phyloP scores from a whole-genome alignment of 2,888 invertebrate species.

The Andrena bicolor region DNA sequence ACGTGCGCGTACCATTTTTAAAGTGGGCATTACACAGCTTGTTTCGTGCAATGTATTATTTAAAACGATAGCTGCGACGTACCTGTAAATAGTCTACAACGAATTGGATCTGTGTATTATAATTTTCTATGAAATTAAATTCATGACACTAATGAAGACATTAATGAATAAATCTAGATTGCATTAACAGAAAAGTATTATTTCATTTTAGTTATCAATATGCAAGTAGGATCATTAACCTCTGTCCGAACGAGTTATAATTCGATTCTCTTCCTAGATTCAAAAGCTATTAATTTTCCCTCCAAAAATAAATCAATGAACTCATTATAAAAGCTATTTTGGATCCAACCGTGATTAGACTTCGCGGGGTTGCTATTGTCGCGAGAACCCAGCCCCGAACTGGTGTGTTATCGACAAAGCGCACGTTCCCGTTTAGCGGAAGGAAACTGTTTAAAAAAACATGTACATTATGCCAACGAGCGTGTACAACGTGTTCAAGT shows the following conservation, averaged over 20 bases:
- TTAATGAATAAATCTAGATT: too few species aligned
- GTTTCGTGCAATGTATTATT: conserved; percentile 5
- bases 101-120: not conserved
- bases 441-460: conserved; percentile 29
- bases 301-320: conserved; percentile 2
- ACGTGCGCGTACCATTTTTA: conserved; percentile 38
- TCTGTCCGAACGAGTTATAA: too few species aligned
- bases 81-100: too few species aligned
- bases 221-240: too few species aligned
- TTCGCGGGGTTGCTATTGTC: conserved; percentile 28
- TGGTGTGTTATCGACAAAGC: conserved; percentile 48
- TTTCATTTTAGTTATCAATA: too few species aligned
- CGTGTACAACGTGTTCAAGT: conserved; percentile 11
- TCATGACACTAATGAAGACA: too few species aligned
- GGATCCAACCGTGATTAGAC: conserved; percentile 19
- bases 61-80: not conserved
- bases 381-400: conserved; percentile 9
- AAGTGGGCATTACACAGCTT: conserved; percentile 6
- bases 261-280: too few species aligned
- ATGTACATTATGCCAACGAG: conserved; percentile 9
- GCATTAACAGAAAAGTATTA: too few species aligned
- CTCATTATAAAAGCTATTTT: conserved; percentile 17
- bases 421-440: conserved; percentile 32
- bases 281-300: too few species aligned
- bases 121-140: not conserved